Conservation (phyloP, 1,140 invertebrate species). For the Eciton burchellii region DNA sequence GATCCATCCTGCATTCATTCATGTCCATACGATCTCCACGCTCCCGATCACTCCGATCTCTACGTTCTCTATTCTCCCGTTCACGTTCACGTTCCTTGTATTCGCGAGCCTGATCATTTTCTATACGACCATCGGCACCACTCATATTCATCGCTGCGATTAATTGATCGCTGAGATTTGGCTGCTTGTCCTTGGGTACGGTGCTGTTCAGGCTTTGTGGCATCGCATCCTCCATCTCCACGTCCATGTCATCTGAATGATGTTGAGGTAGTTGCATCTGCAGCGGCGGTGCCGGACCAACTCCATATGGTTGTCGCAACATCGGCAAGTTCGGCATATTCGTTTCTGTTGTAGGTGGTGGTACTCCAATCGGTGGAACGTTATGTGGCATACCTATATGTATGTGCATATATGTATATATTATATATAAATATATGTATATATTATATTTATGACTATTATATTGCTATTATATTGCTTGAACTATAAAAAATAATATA, state of each 20-base stretch:
- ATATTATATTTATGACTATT: no score
- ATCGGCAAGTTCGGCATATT: slow-evolving; percentile 82
- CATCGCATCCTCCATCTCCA: slow-evolving; percentile 88
- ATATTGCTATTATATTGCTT: no score
- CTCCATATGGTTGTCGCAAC: slow-evolving; percentile 80
- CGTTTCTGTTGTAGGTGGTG: slow-evolving; percentile 81
- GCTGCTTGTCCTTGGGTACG: slow-evolving; percentile 74
- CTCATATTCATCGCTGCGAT: slow-evolving; percentile 82
- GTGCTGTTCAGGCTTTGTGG: slow-evolving; percentile 71
- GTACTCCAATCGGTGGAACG: slow-evolving; percentile 84
- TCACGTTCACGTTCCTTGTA: slow-evolving; percentile 79
- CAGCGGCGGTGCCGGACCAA: slow-evolving; percentile 83
- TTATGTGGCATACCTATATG: slow-evolving; percentile 83
- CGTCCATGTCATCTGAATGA: slow-evolving; percentile 87
- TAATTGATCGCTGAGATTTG: slow-evolving; percentile 81
- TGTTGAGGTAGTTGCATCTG: slow-evolving; percentile 83
- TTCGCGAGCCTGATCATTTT: slow-evolving; percentile 71
- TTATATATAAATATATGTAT: no score
- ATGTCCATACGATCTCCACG: slow-evolving; percentile 70
- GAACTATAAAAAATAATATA: no score
- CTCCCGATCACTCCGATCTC: slow-evolving; percentile 74
- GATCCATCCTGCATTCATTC: slow-evolving; percentile 74
- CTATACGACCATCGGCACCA: slow-evolving; percentile 74
- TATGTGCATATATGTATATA: no score
- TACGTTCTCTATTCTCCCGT: slow-evolving; percentile 79